Conservation (phyloP, 2,888 invertebrate genomes). For the Podotricha telesiphe region DNA sequence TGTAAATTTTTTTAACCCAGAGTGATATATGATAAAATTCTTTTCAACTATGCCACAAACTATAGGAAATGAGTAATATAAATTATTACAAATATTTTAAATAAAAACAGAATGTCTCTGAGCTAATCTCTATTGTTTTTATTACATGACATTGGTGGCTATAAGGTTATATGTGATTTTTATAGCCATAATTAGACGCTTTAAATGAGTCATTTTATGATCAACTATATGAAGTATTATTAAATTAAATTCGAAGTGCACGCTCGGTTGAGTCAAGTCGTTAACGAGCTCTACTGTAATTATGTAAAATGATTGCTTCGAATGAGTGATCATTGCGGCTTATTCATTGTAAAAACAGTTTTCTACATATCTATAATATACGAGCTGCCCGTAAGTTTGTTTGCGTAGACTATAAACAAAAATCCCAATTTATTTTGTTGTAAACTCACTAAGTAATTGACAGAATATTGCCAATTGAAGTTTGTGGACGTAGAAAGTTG, state of each 20-base stretch:
- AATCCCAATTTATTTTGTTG: too few species aligned
- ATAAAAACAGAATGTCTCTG: neutral
- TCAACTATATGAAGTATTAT: neutral
- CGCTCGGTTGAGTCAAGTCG: neutral
- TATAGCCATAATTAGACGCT: neutral
- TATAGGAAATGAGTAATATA: too few species aligned
- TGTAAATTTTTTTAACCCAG: too few species aligned
- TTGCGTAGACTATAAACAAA: too few species aligned
- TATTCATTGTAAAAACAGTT: slow-evolving; percentile 17
- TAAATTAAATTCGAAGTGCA: neutral
- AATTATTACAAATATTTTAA: too few species aligned
- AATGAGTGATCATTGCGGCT: slow-evolving; percentile 35
- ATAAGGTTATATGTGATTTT: neutral
- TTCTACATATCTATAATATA: neutral
- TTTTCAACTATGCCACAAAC: too few species aligned
- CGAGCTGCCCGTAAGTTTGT: too few species aligned
- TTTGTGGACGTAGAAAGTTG: too few species aligned
- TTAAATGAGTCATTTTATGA: slow-evolving; percentile 12
- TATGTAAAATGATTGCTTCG: slow-evolving; percentile 20
- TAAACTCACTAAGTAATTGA: too few species aligned
- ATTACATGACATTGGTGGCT: neutral
- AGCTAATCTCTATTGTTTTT: neutral
- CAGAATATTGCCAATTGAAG: too few species aligned
- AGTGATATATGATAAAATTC: too few species aligned
- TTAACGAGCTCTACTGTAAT: slow-evolving; percentile 7